Evolutionary conservation across 2,797 vertebrate genomes (phyloP), one percentile per base, ranked within the genome.

Genomic region (Sebastes miniatus): DNA sequence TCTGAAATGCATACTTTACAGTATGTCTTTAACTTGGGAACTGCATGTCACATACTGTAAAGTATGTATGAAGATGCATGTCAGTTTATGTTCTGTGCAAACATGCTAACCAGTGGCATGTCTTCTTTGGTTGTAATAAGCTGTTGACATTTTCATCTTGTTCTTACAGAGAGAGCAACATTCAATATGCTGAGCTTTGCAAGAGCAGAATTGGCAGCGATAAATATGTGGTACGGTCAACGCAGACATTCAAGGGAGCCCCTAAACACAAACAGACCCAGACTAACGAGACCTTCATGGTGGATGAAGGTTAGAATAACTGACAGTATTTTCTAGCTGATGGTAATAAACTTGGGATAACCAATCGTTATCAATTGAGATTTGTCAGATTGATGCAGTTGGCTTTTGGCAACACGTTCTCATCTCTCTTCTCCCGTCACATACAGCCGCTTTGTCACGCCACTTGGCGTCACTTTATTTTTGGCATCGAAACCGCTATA

Each of bases 231-330:
- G 96, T 92, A 11, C 95, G 94, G 66, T 90, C 81, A 62, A 94
- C 94, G 94, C 97, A 98, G 92, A 98, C 97, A 5, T 83, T 97
- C 32, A 95, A 88, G 0, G 95, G 93, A 58, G 95, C 93, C 0
- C 50, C 81, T 3, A 99, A 97, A 90, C 91, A 77, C 74, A 98
- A 98, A 88, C 92, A 95, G 5, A 91, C 93, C 79, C 98, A 99
- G 39, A 96, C 95, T 83, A 95, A 97, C 2, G 76, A 34, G 31
- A 86, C 96, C 83, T 1, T 64, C 57, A 78, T 77, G 75, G 89
- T 88, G 80, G 96, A 97, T 12, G 92, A 96, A 95, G 97, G 98
- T 97, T 90, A 93, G 83, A 61, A 25, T 43, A n/a, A 43, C 18
- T 56, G 50, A 16, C n/a, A 27, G 4, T n/a, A 11, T 29, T 39